Evolutionary conservation across 2,888 invertebrate species (phyloP), one percentile per base, ranked within the genome.

Genomic region (Agriopis marginaria): DNA sequence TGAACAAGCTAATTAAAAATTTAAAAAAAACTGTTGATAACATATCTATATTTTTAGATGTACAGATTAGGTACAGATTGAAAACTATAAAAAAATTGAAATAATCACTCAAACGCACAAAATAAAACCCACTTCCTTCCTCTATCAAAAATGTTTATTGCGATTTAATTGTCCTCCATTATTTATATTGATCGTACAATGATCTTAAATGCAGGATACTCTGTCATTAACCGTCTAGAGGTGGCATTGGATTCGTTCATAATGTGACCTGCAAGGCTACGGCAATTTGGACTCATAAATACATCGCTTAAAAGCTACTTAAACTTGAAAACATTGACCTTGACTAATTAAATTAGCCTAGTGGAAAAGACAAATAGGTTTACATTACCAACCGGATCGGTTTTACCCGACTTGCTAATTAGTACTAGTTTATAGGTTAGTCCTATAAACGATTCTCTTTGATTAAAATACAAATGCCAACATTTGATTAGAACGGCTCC

Each of bases 161-260:
- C 51, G 17, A 58, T 70, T 60, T 68, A 71, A 72, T 68, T 68
- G 63, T 63, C 39, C 54, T 60, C 68, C 45, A 69, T 68, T 65
- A 62, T 58, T 9, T 66, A 66, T 68, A 72, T 72, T 71, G 63
- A 47, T 54, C 50, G 23, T 55, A 62, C 59, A 72, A 74, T 66
- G 63, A 62, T 75, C 72, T 74, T 74, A 74, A 71, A 70, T 63
- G 58, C 74, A 76, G 74, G 74, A 76, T 72, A 73, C 51, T 58
- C 45, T 54, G 66, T 58, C 67, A 67, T 68, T 72, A 68, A 53
- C 62, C n/a, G 5, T 40, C 40, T 49, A 63, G 42, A 42, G 50
- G 44, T 60, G 73, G 63, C 76, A 76, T 76, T 76, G 76, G 71
- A 63, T 66, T 53, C 50, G 44, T 61, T 64, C 71, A 61, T 73